Base-by-base conservation (phyloP, 2,113 vertebrate genomes). In the Pavo muticus region DNA sequence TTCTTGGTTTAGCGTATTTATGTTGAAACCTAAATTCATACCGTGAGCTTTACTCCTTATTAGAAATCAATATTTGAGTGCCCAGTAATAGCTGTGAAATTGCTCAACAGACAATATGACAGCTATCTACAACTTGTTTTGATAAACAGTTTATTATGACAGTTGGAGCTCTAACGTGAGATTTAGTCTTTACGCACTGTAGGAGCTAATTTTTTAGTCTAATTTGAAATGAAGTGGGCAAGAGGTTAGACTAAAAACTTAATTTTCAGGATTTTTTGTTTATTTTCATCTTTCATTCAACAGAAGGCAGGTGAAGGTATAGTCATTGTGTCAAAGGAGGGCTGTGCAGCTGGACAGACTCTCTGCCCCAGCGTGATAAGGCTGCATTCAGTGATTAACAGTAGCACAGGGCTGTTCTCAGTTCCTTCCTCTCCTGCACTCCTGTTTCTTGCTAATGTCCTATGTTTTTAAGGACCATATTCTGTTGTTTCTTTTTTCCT, bases 371-470 rank as follows among this genome's bases (percentile, higher is more conserved):
- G 4, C 5, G 17, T 3, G 15, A 1, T 1, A 21, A 45, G 54
- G 29, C 37, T 19, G 2, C 17, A 1, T 3, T 14, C 15, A 35
- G 17, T 7, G 3, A 21, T 67, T 17, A 63, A 1, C 3, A 2
- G 25, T 12, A 20, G 10, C 3, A 19, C 29, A 20, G 0, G 2
- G 7, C 35, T 65, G 8, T 48, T 78, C 30, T 73, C 78, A 47
- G 3, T 57, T 67, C 30, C 76, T 69, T 61, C 54, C 2, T 6
- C 52, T 67, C 57, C 35, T 52, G 25, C 35, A 24, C 23, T 37
- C 16, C 10, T 70, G 4, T 44, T 91, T 68, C 23, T 37, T 68
- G 3, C 32, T 72, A 21, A 21, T n/a, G 11, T 70, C 50, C 5
- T 77, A 17, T 79, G 35, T 65, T 64, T 48, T 50, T 50, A 5